Base-by-base conservation (phyloP, 2,888 invertebrate species). In the Patella depressa region DNA sequence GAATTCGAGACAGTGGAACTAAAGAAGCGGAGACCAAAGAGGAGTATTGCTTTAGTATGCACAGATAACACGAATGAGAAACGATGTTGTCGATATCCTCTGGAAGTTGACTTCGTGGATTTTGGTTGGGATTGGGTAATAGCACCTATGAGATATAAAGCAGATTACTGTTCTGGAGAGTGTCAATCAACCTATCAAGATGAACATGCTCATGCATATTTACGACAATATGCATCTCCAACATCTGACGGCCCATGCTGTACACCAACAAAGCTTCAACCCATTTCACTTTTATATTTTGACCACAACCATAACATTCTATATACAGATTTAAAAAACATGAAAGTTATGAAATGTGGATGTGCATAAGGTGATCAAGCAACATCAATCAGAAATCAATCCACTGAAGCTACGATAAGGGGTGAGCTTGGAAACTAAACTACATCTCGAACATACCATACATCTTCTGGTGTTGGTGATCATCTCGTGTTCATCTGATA, bases 91-190 rank as follows among this genome's bases (percentile, higher is more conserved):
- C 95, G 98, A 5, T 98, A 97, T 92, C 97, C 98, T 0, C 93
- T 98, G 71, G 95, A 95, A 17, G 97, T 99, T 19, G 97, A 98
- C 93, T 99, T 99, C 91, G 96, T 96, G 85, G 95, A 95, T 89
- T 97, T 98, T 90, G 98, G 98, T 53, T 98, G 98, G 97, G 97
- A 98, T 90, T 99, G 98, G 95, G 96, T 99, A 88, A 97, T 99
- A 79, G 98, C 98, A 0, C 99, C 99, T 0, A 97, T 96, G 88
- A 94, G 95, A 86, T 99, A 98, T 93, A 96, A 96, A 89, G 98
- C 98, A 11, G 97, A 97, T 93, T 98, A 98, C 93, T 99, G 99
- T 93, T 95, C 96, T 76, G 98, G 99, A 11, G 97, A 98, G 88
- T 99, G 99, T 91, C 95, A 96, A 0, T 95, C 95, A 92, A 95